A percentile compares a stretch with the other conserved stretches of the same genome.
Evolutionary conservation across 2,888 invertebrate genomes (phyloP).

Genomic region (Athrips mouffetella): DNA sequence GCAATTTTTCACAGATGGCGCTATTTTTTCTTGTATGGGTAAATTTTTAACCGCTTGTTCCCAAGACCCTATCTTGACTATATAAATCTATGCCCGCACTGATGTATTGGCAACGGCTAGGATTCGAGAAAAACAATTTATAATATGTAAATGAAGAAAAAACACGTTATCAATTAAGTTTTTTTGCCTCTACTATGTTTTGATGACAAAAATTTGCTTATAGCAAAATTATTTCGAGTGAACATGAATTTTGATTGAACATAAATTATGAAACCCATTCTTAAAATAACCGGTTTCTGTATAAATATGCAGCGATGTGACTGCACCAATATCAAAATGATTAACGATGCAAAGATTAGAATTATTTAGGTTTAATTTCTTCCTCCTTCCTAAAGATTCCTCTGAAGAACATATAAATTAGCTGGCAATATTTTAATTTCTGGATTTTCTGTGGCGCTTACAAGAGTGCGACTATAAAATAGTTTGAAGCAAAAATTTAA

Average conservation of each 20-base stretch:
- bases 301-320: constrained; percentile 13
- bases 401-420: constrained; percentile 6
- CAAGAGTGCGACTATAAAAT: constrained; percentile 12
- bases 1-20: too few relatives aligned
- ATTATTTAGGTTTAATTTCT: too few relatives aligned
- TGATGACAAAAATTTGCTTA: constrained; percentile 16
- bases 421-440: neutral
- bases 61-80: too few relatives aligned
- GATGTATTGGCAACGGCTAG: constrained; percentile 25
- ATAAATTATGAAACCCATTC: constrained; percentile 10
- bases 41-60: too few relatives aligned
- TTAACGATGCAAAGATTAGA: constrained; percentile 1
- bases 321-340: constrained; percentile 15
- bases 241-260: constrained; percentile 12
- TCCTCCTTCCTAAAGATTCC: neutral
- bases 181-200: constrained; percentile 13
- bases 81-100: too few relatives aligned
- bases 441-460: neutral
- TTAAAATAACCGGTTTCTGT: constrained; percentile 12
- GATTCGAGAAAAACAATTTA: constrained; percentile 25
- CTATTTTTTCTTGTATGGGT: too few relatives aligned
- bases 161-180: constrained; percentile 16
- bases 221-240: constrained; percentile 6
- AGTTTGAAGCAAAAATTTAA: constrained; percentile 24
- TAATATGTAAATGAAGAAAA: constrained; percentile 21